These are phyloP conservation scores for Jacana jacana DNA, from an alignment of 2,113 vertebrate species.

Conservation along the genomic window DNA sequence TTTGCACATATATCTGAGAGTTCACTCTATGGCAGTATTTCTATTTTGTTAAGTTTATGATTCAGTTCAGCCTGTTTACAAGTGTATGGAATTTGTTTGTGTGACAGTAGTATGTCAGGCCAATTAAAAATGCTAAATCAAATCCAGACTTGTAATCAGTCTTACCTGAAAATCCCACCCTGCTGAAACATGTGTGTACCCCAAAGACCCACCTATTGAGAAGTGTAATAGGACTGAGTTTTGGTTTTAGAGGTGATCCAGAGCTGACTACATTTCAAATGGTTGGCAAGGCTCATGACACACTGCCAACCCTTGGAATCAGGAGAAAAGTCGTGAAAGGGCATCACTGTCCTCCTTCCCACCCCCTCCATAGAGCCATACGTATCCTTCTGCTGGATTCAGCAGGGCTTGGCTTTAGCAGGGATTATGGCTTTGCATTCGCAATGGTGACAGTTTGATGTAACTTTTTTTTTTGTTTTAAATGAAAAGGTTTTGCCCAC, in stretches of 20 bases:
- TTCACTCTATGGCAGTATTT: not conserved
- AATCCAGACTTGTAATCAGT: not conserved
- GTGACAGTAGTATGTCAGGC: not conserved
- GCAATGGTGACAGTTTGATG: not conserved
- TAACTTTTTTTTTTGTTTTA: not conserved
- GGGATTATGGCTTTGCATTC: not conserved
- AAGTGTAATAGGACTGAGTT: not conserved
- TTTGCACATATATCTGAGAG: not conserved
- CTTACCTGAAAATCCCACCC: not conserved
- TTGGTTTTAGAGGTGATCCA: not conserved
- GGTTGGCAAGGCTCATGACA: rapidly evolving
- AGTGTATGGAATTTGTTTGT: not conserved
- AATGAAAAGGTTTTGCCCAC: not conserved
- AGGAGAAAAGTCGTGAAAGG: not conserved
- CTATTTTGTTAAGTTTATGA: not conserved
- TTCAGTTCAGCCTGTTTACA: not conserved
- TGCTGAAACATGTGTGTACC: not conserved
- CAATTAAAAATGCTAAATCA: not conserved
- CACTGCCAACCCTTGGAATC: not conserved
- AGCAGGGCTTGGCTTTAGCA: not conserved
- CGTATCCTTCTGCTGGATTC: not conserved
- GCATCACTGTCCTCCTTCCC: not conserved
- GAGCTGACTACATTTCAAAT: not conserved
- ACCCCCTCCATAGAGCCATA: not conserved
- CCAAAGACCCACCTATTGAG: too few relatives aligned